Conservation (phyloP, 2,888 invertebrate species). For the Pseudococcus viburni region DNA sequence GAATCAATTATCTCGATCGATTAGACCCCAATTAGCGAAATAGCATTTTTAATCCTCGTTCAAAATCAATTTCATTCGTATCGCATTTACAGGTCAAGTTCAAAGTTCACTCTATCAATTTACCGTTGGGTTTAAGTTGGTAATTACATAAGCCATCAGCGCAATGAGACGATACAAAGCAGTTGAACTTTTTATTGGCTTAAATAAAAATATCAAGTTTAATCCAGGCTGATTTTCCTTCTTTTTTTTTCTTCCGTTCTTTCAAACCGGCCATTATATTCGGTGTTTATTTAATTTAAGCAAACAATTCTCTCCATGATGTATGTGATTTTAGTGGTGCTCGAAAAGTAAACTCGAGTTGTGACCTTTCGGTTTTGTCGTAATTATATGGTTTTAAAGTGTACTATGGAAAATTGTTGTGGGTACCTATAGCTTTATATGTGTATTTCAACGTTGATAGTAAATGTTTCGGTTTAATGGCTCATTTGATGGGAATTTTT, state of each 20-base stretch:
- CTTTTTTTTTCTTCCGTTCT: background rate
- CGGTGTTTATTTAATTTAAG: constrained; percentile 13
- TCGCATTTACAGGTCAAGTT: constrained; percentile 14
- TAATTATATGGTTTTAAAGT: constrained; percentile 49
- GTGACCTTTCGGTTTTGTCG: constrained; percentile 24
- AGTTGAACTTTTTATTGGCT: constrained; percentile 37
- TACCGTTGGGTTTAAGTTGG: background rate
- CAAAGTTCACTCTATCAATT: constrained; percentile 42
- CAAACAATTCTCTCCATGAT: constrained; percentile 22
- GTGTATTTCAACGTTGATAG: background rate
- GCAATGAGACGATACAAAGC: background rate
- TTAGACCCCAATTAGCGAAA: background rate
- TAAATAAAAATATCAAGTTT: constrained; percentile 32
- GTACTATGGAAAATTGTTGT: constrained; percentile 23
- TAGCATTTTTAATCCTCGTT: background rate
- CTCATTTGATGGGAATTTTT: background rate
- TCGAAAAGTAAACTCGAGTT: constrained; percentile 9
- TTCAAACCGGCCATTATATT: background rate
- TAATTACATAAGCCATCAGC: background rate
- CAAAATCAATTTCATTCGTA: constrained; percentile 13
- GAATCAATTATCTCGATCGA: constrained; percentile 14
- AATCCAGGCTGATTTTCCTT: background rate
- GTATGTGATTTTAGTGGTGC: constrained; percentile 1
- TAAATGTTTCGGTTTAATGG: background rate
- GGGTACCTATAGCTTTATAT: background rate